Percentiles rank a stretch among this genome's conserved stretches.
phyloP scores from a whole-genome alignment of 2,797 vertebrate genomes.

The Platalea minor region DNA sequence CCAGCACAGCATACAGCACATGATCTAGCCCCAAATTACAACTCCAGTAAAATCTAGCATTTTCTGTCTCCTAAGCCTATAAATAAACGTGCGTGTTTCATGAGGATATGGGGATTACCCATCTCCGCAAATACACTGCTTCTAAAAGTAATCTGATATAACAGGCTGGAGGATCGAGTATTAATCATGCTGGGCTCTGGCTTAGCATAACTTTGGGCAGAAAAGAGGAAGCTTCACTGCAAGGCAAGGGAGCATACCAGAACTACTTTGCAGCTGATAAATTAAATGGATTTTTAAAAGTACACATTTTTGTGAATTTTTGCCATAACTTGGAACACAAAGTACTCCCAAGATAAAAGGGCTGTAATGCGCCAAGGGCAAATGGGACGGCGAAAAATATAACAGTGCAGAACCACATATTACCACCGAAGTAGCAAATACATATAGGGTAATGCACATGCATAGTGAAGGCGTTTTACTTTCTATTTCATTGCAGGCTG shows the following conservation, averaged over 20 bases:
- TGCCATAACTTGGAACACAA: neutral
- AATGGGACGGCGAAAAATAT: neutral
- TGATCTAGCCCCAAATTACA: neutral
- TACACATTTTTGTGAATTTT: neutral
- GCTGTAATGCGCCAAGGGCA: neutral
- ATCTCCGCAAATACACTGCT: conserved; percentile 5
- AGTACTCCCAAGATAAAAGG: neutral
- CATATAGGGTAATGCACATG: neutral
- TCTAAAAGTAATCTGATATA: conserved; percentile 11
- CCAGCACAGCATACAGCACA: neutral
- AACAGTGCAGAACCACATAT: neutral
- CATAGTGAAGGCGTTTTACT: neutral
- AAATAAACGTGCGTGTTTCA: neutral
- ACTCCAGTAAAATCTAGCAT: neutral
- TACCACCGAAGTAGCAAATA: neutral
- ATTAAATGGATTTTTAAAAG: neutral
- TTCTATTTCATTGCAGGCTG: neutral
- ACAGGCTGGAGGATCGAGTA: neutral
- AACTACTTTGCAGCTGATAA: neutral
- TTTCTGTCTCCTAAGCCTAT: conserved; percentile 7
- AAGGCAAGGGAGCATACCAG: neutral
- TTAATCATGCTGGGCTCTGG: neutral
- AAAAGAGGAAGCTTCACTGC: neutral
- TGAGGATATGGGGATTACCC: conserved; percentile 47
- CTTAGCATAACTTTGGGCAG: conserved; percentile 10